Evolutionary conservation across 35 echinoderm and acorn worm species (phyloP).

Genomic region (Nesometra sesokonis): DNA sequence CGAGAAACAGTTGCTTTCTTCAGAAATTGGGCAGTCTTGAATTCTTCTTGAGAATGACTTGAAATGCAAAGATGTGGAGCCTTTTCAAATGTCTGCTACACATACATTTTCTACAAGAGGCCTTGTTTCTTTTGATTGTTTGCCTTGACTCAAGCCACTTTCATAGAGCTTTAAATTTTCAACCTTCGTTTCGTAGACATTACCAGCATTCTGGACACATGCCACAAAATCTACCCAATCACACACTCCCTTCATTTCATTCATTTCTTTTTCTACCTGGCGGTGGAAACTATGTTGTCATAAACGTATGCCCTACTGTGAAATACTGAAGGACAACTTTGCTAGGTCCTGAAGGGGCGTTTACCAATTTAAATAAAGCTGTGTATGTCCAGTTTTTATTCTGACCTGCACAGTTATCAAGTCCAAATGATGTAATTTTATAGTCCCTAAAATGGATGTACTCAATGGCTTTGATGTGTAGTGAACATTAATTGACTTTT

Average conservation of each 20-base stretch:
- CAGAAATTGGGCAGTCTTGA: neutral
- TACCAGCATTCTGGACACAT: neutral
- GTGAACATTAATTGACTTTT: no score
- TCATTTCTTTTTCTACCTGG: constrained; percentile 9
- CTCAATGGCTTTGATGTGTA: neutral
- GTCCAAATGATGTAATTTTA: neutral
- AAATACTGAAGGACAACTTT: neutral
- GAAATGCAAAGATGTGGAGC: neutral
- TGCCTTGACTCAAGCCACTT: constrained; percentile 2
- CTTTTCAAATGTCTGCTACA: neutral
- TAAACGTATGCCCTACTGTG: neutral
- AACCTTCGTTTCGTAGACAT: neutral
- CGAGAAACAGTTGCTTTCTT: no score
- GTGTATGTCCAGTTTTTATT: constrained; percentile 4
- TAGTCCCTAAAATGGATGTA: no score
- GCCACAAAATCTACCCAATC: neutral
- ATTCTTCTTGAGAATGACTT: neutral
- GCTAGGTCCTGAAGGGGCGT: no score
- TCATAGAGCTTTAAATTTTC: neutral
- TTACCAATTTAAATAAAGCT: no score
- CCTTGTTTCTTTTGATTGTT: neutral
- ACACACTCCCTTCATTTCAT: neutral
- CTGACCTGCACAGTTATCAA: neutral
- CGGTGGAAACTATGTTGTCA: neutral
- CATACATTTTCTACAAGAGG: neutral